Conservation (phyloP, 1,140 invertebrate species). For the Drosophila lowei region DNA sequence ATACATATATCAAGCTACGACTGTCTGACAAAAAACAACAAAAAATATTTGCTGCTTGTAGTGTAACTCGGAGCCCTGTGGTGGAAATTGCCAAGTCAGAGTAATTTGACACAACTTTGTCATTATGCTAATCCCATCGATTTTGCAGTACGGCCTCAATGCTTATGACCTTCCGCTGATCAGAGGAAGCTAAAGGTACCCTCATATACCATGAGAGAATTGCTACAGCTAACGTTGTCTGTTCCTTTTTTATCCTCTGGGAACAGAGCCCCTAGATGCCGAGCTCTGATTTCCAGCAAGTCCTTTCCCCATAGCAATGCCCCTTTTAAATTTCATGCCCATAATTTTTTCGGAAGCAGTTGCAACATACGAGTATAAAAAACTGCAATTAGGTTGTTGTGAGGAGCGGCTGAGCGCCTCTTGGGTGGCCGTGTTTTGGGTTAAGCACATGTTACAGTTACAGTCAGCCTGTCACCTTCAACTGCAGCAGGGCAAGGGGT, state of each 20-base stretch:
- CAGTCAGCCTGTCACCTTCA: conserved; percentile 45
- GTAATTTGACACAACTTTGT: too few relatives aligned
- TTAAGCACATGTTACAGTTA: conserved; percentile 64
- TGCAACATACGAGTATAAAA: conserved; percentile 51
- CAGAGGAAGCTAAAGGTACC: too few relatives aligned
- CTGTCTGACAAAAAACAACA: too few relatives aligned
- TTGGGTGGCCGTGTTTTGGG: conserved; percentile 54
- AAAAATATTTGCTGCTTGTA: too few relatives aligned
- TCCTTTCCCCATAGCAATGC: conserved; percentile 27
- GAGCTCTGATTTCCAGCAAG: conserved; percentile 1
- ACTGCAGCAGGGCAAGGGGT: background rate
- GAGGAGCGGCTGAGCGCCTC: background rate
- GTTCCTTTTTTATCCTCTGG: background rate
- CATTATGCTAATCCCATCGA: too few relatives aligned
- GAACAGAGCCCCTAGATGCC: background rate
- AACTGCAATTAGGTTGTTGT: conserved; percentile 59
- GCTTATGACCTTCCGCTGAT: too few relatives aligned
- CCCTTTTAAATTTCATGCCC: conserved; percentile 57
- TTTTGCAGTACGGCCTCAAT: too few relatives aligned
- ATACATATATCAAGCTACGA: too few relatives aligned
- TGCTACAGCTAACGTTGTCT: too few relatives aligned
- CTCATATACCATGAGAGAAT: too few relatives aligned
- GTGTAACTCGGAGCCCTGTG: too few relatives aligned
- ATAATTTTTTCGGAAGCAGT: conserved; percentile 67
- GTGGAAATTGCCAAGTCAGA: too few relatives aligned